Percentiles rank a stretch among this genome's conserved stretches.
Evolutionary conservation across 1,140 invertebrate species (phyloP).

Genomic region (Mycetomoellerius zeteki): DNA sequence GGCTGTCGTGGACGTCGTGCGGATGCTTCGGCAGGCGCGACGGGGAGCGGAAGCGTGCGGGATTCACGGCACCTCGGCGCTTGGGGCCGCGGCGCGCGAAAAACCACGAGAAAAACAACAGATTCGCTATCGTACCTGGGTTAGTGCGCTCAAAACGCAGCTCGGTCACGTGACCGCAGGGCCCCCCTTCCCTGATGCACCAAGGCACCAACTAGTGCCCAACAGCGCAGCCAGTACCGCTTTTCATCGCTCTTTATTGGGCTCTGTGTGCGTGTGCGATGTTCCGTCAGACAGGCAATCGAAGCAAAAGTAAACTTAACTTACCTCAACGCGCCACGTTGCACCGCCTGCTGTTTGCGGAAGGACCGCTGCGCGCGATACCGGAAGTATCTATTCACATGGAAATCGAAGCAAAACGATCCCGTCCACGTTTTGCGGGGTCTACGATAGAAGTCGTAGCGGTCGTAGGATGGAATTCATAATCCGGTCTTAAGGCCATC

Average conservation of each 20-base stretch:
- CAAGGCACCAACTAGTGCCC: slow-evolving; percentile 50
- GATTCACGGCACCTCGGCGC: slow-evolving; percentile 74
- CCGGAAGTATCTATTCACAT: not conserved
- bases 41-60: slow-evolving; percentile 68
- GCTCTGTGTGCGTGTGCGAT: not conserved
- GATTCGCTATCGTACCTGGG: slow-evolving; percentile 82
- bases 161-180: slow-evolving; percentile 84
- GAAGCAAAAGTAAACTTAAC: slow-evolving; percentile 25
- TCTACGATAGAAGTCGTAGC: too few relatives aligned
- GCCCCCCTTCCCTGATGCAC: slow-evolving; percentile 67
- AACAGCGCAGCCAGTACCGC: slow-evolving; percentile 60
- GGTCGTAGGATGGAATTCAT: too few relatives aligned
- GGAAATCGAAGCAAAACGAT: too few relatives aligned
- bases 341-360: not conserved
- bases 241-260: slow-evolving; percentile 66
- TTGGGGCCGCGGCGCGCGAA: slow-evolving; percentile 79
- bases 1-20: slow-evolving; percentile 69
- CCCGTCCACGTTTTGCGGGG: too few relatives aligned
- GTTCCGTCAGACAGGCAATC: slow-evolving; percentile 12
- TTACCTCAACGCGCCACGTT: not conserved
- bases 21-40: slow-evolving; percentile 72
- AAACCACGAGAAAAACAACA: slow-evolving; percentile 84
- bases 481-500: too few relatives aligned
- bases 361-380: not conserved
- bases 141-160: slow-evolving; percentile 86